These are phyloP conservation scores for Smittia sp. DNA, from an alignment of 2,888 invertebrate species.

Conservation along the genomic window DNA sequence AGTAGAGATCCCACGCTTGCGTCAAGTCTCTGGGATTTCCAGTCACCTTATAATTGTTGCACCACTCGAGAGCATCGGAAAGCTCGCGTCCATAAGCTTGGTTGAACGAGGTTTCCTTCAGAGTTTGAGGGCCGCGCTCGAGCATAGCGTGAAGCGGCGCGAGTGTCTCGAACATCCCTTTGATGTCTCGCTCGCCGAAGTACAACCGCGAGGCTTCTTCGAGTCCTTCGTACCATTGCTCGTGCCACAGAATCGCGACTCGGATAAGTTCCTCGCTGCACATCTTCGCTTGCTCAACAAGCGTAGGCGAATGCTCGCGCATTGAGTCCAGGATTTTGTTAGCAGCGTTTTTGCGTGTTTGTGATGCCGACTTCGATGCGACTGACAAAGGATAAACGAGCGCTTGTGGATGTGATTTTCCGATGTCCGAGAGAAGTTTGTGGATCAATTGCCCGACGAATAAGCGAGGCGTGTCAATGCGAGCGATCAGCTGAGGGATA, in stretches of 20 bases:
- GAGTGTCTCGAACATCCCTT: constrained; percentile 93
- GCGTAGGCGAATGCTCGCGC: constrained; percentile 86
- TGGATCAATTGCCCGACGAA: constrained; percentile 89
- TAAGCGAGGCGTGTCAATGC: constrained; percentile 90
- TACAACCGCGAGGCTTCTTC: constrained; percentile 92
- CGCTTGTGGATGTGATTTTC: constrained; percentile 96
- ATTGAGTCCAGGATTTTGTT: constrained; percentile 92
- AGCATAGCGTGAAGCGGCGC: constrained; percentile 94
- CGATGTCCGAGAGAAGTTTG: constrained; percentile 91
- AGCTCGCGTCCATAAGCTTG: constrained; percentile 95
- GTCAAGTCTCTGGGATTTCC: constrained; percentile 87
- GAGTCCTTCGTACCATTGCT: constrained; percentile 97
- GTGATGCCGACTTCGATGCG: constrained; percentile 89
- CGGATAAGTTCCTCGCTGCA: constrained; percentile 95
- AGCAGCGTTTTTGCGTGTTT: constrained; percentile 82
- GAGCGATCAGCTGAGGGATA: constrained; percentile 96
- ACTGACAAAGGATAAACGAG: constrained; percentile 96
- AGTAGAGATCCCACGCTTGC: constrained; percentile 99
- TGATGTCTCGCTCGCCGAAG: constrained; percentile 93
- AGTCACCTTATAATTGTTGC: constrained; percentile 82
- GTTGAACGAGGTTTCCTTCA: constrained; percentile 95
- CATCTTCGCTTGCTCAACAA: constrained; percentile 95
- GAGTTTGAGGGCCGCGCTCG: constrained; percentile 89
- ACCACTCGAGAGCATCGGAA: constrained; percentile 93
- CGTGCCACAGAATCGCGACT: constrained; percentile 99